Percentiles rank a stretch among this genome's conserved stretches.
These are phyloP conservation scores for Trisateles emortualis DNA, from an alignment of 2,888 invertebrate species.

Conservation along the genomic window DNA sequence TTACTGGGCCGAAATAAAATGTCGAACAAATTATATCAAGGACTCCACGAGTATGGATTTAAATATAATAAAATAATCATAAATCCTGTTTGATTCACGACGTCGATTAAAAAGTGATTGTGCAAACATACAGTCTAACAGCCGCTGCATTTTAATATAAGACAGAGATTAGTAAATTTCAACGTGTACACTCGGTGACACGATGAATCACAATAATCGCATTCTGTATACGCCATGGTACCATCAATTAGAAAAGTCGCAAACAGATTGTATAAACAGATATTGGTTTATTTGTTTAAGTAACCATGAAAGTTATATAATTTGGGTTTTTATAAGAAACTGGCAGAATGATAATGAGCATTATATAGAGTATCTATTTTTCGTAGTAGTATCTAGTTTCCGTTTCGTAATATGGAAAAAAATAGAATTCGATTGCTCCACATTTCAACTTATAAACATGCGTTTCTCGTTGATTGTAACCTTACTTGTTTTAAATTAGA, in stretches of 20 bases:
- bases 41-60: background rate
- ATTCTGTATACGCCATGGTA: constrained; percentile 53
- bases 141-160: constrained; percentile 48
- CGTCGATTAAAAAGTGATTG: constrained; percentile 49
- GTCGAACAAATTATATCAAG: background rate
- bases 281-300: constrained; percentile 55
- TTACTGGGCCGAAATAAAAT: no score
- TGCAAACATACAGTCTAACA: constrained; percentile 43
- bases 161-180: constrained; percentile 45
- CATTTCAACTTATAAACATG: constrained; percentile 15
- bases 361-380: background rate
- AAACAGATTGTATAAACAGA: constrained; percentile 56
- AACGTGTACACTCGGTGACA: constrained; percentile 45
- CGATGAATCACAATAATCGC: constrained; percentile 55
- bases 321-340: constrained; percentile 52
- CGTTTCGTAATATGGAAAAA: constrained; percentile 41
- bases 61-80: constrained; percentile 37
- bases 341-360: constrained; percentile 43
- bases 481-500: background rate
- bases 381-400: constrained; percentile 28
- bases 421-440: constrained; percentile 21
- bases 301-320: constrained; percentile 55
- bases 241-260: constrained; percentile 62
- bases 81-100: constrained; percentile 49
- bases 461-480: constrained; percentile 5